phyloP scores from a whole-genome alignment of 2,888 invertebrate genomes.

The Hydrotaea diabolus region DNA sequence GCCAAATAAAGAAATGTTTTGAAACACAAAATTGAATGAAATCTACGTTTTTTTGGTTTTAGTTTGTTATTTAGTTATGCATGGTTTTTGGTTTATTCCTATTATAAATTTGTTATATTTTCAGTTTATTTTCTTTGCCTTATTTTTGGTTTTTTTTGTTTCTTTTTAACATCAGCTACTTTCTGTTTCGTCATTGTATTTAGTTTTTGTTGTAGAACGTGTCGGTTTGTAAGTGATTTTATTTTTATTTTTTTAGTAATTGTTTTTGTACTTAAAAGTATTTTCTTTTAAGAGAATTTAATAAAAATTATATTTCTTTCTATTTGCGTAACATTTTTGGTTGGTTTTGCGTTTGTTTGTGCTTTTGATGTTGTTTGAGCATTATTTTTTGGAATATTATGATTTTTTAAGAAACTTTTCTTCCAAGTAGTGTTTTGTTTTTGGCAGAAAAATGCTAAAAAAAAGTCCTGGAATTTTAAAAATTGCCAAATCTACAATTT shows the following conservation, averaged over 20 bases:
- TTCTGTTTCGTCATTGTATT: constrained; percentile 17
- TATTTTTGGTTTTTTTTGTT: constrained; percentile 23
- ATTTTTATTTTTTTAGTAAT: constrained; percentile 29
- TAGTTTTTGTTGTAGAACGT: background rate
- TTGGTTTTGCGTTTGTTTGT: background rate
- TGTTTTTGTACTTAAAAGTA: constrained; percentile 34
- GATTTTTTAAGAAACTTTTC: no score
- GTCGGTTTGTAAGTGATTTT: constrained; percentile 31
- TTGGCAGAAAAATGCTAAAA: background rate
- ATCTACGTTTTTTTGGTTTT: constrained; percentile 25
- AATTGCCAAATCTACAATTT: constrained; percentile 42
- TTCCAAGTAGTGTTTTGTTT: no score
- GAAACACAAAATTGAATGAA: constrained; percentile 43
- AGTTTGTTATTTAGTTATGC: constrained; percentile 19
- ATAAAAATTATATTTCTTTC: background rate
- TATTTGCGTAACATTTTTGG: background rate
- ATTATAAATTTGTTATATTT: background rate
- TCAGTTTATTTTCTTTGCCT: constrained; percentile 6
- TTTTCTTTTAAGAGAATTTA: background rate
- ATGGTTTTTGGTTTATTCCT: constrained; percentile 10
- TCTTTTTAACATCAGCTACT: constrained; percentile 49
- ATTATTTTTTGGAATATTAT: constrained; percentile 11
- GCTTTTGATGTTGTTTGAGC: background rate
- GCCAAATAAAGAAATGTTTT: constrained; percentile 20
- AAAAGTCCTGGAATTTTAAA: background rate